Percentiles rank a stretch among this genome's conserved stretches.
phyloP scores from a whole-genome alignment of 2,888 invertebrate species.

The Ormyrus pomaceus region DNA sequence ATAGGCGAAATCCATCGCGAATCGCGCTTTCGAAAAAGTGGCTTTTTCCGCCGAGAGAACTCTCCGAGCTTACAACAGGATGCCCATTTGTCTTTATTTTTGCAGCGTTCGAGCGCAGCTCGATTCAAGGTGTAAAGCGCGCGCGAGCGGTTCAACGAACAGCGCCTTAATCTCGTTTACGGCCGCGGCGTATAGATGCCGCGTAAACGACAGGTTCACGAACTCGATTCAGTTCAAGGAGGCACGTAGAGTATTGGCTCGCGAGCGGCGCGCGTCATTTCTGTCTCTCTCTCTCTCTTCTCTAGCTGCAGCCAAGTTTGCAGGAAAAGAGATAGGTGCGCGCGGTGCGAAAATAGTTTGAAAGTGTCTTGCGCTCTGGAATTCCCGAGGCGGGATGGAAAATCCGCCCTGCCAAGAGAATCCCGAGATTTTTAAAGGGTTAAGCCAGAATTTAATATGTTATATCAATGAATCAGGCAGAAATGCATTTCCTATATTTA shows the following conservation, averaged over 20 bases:
- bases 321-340: background rate
- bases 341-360: conserved; percentile 35
- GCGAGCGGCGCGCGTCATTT: conserved; percentile 50
- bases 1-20: no score
- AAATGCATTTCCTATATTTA: no score
- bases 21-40: no score
- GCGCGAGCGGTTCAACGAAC: conserved; percentile 51
- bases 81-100: conserved; percentile 31
- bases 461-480: no score
- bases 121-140: conserved; percentile 27
- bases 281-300: conserved; percentile 10
- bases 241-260: conserved; percentile 53
- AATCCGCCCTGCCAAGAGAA: no score
- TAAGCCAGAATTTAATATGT: no score
- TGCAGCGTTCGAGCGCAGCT: conserved; percentile 21
- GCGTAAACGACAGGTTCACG: conserved; percentile 62
- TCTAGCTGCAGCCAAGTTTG: no score
- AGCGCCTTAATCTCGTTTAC: conserved; percentile 57
- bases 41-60: no score
- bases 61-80: no score
- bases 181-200: conserved; percentile 39
- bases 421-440: no score
- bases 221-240: conserved; percentile 69
- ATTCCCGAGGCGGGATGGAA: background rate
- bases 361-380: background rate